A percentile compares a stretch with the other conserved stretches of the same genome.
Conservation (phyloP, 1,140 invertebrate genomes). For the Procambarus virginalis region DNA sequence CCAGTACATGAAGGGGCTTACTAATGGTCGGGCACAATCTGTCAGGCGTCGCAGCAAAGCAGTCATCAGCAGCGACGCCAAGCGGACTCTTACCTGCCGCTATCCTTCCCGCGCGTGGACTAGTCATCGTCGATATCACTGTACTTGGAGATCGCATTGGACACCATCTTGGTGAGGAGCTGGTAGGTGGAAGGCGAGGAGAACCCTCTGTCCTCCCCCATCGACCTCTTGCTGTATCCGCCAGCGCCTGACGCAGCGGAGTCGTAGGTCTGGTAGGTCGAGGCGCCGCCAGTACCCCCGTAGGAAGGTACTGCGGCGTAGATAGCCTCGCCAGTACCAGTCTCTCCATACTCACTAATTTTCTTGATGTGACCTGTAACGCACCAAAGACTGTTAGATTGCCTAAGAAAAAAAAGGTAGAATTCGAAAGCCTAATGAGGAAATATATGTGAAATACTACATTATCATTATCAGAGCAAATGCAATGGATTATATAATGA, state of each 20-base stretch:
- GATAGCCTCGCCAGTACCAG: constrained; percentile 11
- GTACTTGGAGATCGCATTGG: constrained; percentile 34
- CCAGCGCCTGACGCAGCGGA: background rate
- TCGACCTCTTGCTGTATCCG: constrained; percentile 44
- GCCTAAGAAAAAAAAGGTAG: background rate
- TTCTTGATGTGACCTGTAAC: constrained; percentile 28
- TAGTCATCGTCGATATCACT: background rate
- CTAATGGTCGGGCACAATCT: too few relatives aligned
- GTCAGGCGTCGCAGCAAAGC: too few relatives aligned
- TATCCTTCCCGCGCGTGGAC: background rate
- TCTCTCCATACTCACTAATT: background rate
- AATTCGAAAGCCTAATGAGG: background rate
- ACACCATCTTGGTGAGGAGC: constrained; percentile 21
- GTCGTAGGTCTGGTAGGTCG: constrained; percentile 6
- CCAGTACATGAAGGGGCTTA: too few relatives aligned
- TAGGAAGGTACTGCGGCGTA: constrained; percentile 8
- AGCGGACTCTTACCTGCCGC: too few relatives aligned
- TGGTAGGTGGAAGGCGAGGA: constrained; percentile 22
- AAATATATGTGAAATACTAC: background rate
- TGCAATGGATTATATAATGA: too few relatives aligned
- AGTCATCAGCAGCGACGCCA: too few relatives aligned
- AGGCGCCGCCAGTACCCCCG: background rate
- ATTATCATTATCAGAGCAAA: too few relatives aligned
- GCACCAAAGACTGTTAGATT: background rate
- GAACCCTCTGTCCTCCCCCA: background rate